Evolutionary conservation across 1,140 invertebrate species (phyloP).

Genomic region (Orchestia grillus): DNA sequence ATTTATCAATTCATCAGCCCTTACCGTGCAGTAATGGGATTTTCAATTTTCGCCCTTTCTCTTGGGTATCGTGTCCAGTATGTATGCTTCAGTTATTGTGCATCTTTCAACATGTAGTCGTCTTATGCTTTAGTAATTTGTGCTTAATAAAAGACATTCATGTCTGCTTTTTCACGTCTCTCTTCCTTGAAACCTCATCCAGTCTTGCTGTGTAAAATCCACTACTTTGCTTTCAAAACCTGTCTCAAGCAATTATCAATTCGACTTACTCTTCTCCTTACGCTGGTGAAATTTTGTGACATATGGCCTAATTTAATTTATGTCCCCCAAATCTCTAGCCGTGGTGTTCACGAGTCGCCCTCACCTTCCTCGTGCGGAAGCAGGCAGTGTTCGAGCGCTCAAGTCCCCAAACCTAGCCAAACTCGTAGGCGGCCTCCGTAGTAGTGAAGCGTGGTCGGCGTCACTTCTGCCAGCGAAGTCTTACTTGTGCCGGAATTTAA

Average conservation of each 20-base stretch:
- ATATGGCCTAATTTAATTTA: background rate
- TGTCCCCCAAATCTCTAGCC: background rate
- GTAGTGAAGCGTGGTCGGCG: background rate
- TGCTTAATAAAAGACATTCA: background rate
- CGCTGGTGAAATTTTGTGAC: no score
- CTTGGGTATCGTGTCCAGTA: no score
- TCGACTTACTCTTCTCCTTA: no score
- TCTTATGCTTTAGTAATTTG: no score
- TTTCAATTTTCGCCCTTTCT: no score
- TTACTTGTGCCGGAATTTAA: constrained; percentile 41
- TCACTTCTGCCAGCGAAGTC: constrained; percentile 30
- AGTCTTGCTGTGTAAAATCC: background rate
- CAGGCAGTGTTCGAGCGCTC: background rate
- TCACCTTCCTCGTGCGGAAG: no score
- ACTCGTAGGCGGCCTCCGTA: background rate
- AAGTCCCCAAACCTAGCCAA: background rate
- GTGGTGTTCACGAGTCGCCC: background rate
- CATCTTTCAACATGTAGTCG: no score
- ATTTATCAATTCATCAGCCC: no score
- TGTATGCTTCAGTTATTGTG: no score
- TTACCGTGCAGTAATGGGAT: no score
- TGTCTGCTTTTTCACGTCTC: background rate
- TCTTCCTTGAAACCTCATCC: background rate
- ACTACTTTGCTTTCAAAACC: background rate
- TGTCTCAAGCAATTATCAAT: no score